A percentile compares a stretch with the other conserved stretches of the same genome.
Evolutionary conservation across 2,113 vertebrate genomes (phyloP).

Genomic region (Oxygymnocypris stewartii): DNA sequence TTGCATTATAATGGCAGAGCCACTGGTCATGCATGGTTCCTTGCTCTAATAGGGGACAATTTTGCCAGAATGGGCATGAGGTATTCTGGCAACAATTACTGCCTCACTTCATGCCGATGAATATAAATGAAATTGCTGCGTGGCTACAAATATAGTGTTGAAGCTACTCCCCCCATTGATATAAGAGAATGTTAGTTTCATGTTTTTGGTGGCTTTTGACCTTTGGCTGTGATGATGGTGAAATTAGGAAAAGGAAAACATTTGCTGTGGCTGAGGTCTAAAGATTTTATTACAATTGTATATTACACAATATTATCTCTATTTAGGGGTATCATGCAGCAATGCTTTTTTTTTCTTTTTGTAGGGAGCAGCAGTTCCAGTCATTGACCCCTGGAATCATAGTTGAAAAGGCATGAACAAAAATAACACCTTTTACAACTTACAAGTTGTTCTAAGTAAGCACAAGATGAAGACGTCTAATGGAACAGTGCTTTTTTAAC

Average conservation of each 20-base stretch:
- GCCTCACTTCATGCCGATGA: constrained; percentile 35
- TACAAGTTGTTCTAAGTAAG: not conserved
- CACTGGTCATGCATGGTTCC: constrained; percentile 21
- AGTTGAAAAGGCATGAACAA: not conserved
- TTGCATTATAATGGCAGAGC: constrained; percentile 51
- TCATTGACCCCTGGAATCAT: not conserved
- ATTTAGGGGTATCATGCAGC: not conserved
- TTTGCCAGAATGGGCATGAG: constrained; percentile 29
- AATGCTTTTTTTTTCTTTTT: not conserved
- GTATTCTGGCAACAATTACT: constrained; percentile 52
- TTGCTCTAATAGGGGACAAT: constrained; percentile 52
- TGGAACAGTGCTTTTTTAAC: too few species aligned
- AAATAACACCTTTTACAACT: not conserved
- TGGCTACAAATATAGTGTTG: constrained; percentile 42
- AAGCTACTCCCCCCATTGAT: constrained; percentile 36
- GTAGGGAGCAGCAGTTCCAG: not conserved
- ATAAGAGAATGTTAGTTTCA: constrained; percentile 30
- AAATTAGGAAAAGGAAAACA: not conserved
- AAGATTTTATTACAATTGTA: not conserved
- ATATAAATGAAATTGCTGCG: constrained; percentile 46
- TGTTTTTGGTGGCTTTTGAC: constrained; percentile 7
- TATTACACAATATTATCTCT: not conserved
- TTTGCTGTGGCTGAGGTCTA: not conserved
- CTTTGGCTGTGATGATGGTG: not conserved
- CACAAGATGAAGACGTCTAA: too few species aligned